Evolutionary conservation across 1,140 invertebrate genomes (phyloP), one percentile per base, ranked within the genome.

Genomic region (Lepidotrigona ventralis): DNA sequence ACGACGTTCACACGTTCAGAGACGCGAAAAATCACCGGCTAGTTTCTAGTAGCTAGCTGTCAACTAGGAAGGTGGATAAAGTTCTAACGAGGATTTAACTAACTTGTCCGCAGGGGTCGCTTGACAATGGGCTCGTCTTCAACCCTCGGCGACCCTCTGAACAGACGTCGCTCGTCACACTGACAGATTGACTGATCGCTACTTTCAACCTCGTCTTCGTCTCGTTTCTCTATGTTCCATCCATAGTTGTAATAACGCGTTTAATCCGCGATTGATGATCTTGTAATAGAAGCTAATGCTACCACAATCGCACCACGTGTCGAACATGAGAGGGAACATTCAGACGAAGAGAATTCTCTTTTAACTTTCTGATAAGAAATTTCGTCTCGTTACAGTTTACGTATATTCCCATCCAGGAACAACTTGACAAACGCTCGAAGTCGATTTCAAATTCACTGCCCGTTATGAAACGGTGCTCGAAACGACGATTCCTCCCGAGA

Each of bases 81-180:
- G 86, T 89, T 86, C 86, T 91, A 91, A 91, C 88, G 90, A 90
- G 88, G 84, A 88, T 91, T 91, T 91, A 91, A 91, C 87, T 81
- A 87, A 91, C 90, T 88, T 82, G 89, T 89, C 81, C 83, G 60
- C 83, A 88, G 80, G 83, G 88, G 85, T 83, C 72, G 89, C 73
- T 88, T 86, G 85, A 90, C 87, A 91, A 89, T 90, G 82, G 87
- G 78, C 66, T 89, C 83, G 85, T 89, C 85, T 86, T 86, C 86
- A 80, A 89, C 85, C 88, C 89, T 83, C 70, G 60, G 75, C 76
- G 72, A 90, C 85, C 90, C 85, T 85, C 81, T 71, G 70, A 80
- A 70, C 84, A 88, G 88, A 86, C 81, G 77, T 89, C 75, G 64
- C 84, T 86, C 68, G 79, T 79, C 84, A 85, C 73, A 60, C 73